Percentiles rank a stretch among this genome's conserved stretches.
phyloP scores from a whole-genome alignment of 2,888 invertebrate genomes.

The Andrena dorsata region DNA sequence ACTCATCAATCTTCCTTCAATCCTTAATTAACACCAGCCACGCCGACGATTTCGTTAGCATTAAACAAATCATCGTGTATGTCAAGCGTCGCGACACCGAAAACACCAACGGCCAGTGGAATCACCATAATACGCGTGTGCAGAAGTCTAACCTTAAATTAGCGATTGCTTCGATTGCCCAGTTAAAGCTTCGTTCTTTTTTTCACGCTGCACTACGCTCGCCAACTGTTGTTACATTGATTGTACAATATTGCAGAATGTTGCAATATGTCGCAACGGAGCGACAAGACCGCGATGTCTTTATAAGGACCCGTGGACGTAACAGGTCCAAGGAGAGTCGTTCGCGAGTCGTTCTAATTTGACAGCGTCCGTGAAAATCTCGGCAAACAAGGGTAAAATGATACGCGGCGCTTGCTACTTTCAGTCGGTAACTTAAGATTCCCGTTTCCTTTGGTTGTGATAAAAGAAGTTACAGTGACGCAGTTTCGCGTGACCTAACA shows the following conservation, averaged over 20 bases:
- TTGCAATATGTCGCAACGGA: conserved; percentile 37
- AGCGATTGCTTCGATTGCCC: not conserved
- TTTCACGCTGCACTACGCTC: conserved; percentile 10
- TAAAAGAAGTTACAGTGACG: conserved; percentile 12
- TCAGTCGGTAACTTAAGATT: conserved; percentile 1
- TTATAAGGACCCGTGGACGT: conserved; percentile 54
- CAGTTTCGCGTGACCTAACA: not conserved
- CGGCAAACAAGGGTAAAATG: conserved; percentile 34
- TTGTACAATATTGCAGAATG: conserved; percentile 27
- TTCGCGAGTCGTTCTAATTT: conserved; percentile 51
- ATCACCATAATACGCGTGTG: not conserved
- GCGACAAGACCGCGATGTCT: conserved; percentile 43
- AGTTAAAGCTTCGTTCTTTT: not conserved
- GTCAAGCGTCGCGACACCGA: not conserved
- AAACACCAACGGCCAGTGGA: not conserved
- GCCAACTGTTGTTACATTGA: conserved; percentile 12
- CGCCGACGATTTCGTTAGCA: not conserved
- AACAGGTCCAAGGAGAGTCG: conserved; percentile 47
- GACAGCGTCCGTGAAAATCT: conserved; percentile 57
- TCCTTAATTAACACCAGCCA: no score
- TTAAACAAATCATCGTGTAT: not conserved
- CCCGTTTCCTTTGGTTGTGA: not conserved
- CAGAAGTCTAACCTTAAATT: not conserved
- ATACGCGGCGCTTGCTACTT: conserved; percentile 4
- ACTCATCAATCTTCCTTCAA: no score